Evolutionary conservation across 2,888 invertebrate species (phyloP).

Genomic region (Erannis defoliaria): DNA sequence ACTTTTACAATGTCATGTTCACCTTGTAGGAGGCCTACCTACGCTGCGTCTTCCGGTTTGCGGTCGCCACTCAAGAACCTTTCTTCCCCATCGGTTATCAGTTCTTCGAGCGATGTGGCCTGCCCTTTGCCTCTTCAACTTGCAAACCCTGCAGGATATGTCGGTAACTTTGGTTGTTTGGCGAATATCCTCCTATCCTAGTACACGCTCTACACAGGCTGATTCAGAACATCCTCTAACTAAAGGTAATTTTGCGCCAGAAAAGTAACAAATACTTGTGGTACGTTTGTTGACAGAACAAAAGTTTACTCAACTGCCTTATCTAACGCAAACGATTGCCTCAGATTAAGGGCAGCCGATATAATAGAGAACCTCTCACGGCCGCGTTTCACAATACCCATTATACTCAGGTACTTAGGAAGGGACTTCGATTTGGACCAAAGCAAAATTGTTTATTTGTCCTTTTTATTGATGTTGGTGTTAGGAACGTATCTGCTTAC

Average conservation of each 20-base stretch:
- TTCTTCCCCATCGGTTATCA: too few relatives aligned
- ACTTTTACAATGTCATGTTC: too few relatives aligned
- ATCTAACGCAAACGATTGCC: slow-evolving; percentile 27
- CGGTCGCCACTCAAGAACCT: too few relatives aligned
- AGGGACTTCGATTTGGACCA: not conserved
- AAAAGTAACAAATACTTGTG: slow-evolving; percentile 5
- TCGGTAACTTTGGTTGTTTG: too few relatives aligned
- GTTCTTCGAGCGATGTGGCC: too few relatives aligned
- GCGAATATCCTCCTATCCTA: too few relatives aligned
- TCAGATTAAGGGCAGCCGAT: slow-evolving; percentile 32
- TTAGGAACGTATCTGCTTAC: too few relatives aligned
- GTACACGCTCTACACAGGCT: too few relatives aligned
- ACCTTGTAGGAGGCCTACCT: too few relatives aligned
- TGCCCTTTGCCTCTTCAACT: too few relatives aligned
- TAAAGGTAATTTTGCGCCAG: not conserved
- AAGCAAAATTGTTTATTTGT: not conserved
- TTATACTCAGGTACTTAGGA: not conserved
- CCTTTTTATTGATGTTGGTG: not conserved
- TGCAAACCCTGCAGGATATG: too few relatives aligned
- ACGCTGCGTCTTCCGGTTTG: too few relatives aligned
- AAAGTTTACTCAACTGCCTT: slow-evolving; percentile 27
- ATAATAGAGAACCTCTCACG: slow-evolving; percentile 32
- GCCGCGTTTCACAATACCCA: slow-evolving; percentile 24
- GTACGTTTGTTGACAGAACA: slow-evolving; percentile 6
- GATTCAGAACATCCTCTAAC: not conserved